Evolutionary conservation across 2,113 vertebrate genomes (phyloP).

Genomic region (Halcyon malimbica): DNA sequence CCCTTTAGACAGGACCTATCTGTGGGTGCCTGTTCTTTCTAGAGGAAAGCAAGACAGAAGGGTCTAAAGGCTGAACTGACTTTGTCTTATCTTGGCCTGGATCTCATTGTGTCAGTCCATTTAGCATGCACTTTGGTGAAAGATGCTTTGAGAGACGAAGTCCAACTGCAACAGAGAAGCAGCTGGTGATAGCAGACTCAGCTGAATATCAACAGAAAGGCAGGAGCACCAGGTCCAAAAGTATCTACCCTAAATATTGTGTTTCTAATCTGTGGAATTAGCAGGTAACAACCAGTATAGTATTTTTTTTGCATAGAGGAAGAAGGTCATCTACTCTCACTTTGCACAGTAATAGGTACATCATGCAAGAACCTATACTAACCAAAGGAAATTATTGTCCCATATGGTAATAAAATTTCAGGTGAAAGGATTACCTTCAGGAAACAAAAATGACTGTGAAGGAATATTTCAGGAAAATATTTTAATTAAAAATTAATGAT

Average conservation of each 20-base stretch:
- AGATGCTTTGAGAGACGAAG: background rate
- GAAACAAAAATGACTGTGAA: background rate
- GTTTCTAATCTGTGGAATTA: background rate
- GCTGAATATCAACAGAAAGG: background rate
- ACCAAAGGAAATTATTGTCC: background rate
- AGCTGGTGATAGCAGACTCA: background rate
- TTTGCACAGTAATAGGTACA: background rate
- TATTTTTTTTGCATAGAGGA: background rate
- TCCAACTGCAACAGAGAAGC: background rate
- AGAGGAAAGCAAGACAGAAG: background rate
- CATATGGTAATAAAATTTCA: background rate
- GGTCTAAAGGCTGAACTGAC: background rate
- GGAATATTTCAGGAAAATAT: background rate
- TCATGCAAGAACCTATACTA: background rate
- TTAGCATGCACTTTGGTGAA: background rate
- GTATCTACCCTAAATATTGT: background rate
- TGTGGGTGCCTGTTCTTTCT: background rate
- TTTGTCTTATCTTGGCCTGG: background rate
- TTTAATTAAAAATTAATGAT: background rate
- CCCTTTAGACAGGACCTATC: background rate
- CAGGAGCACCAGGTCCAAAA: background rate
- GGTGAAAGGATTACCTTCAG: background rate
- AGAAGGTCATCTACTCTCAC: background rate
- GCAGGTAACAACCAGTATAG: background rate
- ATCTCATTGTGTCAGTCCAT: rapidly evolving